A percentile compares a stretch with the other conserved stretches of the same genome.
Evolutionary conservation across 1,140 invertebrate genomes (phyloP).

Genomic region (Drosophila lini): DNA sequence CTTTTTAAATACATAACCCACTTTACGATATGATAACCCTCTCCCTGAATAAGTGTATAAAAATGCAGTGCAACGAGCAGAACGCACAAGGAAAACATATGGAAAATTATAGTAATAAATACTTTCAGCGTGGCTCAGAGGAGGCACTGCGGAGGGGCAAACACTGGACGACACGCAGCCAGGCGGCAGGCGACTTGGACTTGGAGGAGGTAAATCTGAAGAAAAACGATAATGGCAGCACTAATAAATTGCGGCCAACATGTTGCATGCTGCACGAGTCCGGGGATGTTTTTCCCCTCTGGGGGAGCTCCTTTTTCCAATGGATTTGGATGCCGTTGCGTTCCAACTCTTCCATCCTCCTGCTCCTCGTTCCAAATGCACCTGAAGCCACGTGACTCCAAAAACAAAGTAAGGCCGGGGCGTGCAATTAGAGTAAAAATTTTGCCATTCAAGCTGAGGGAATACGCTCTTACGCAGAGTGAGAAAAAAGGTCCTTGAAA

Average conservation of each 20-base stretch:
- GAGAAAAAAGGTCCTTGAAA: neutral
- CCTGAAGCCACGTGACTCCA: constrained; percentile 74
- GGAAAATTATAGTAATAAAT: constrained; percentile 83
- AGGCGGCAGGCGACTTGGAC: constrained; percentile 6
- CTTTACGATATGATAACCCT: neutral
- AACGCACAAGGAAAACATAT: constrained; percentile 81
- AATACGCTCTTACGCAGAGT: neutral
- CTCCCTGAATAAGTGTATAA: neutral
- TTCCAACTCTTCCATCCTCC: constrained; percentile 1
- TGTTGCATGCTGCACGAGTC: constrained; percentile 78
- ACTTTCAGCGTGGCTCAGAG: constrained; percentile 44
- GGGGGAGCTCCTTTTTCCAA: constrained; percentile 9
- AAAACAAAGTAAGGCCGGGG: constrained; percentile 44
- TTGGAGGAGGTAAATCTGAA: constrained; percentile 75
- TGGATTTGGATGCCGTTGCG: constrained; percentile 11
- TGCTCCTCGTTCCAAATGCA: constrained; percentile 26
- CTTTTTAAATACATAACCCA: too few relatives aligned
- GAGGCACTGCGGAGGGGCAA: constrained; percentile 11
- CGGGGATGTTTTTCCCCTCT: constrained; percentile 7
- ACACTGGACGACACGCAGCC: constrained; percentile 51
- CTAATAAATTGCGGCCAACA: constrained; percentile 82
- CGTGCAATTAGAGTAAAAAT: constrained; percentile 76
- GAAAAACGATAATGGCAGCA: constrained; percentile 83
- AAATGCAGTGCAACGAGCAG: constrained; percentile 54
- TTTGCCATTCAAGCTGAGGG: constrained; percentile 35